Conservation (phyloP, 2,113 vertebrate species). For the Toxotes chatareus region DNA sequence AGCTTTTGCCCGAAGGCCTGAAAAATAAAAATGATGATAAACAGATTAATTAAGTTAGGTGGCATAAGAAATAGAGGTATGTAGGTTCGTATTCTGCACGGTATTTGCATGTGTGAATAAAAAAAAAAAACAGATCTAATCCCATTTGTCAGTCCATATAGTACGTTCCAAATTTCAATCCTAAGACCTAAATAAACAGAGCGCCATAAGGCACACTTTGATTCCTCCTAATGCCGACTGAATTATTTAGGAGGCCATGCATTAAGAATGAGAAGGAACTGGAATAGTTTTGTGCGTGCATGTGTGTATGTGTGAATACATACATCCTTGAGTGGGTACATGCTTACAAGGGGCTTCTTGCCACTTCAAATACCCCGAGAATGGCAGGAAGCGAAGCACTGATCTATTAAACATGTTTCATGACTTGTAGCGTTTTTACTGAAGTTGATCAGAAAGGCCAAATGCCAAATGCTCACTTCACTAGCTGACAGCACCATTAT, state of each 20-base stretch:
- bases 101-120: background rate
- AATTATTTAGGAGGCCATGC: conserved; percentile 58
- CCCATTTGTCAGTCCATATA: conserved; percentile 23
- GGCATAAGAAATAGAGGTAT: background rate
- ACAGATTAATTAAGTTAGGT: background rate
- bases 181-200: conserved; percentile 41
- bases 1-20: background rate
- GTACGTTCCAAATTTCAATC: conserved; percentile 11
- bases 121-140: conserved; percentile 1
- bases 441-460: background rate
- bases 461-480: background rate
- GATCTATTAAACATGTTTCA: conserved; percentile 44
- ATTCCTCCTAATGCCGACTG: conserved; percentile 43
- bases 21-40: background rate
- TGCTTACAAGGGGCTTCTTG: conserved; percentile 31
- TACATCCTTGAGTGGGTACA: conserved; percentile 35
- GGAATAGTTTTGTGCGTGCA: conserved; percentile 21
- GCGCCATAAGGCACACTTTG: conserved; percentile 35
- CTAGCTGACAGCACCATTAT: background rate
- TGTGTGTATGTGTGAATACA: conserved; percentile 1
- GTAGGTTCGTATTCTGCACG: background rate
- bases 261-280: conserved; percentile 41
- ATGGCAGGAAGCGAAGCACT: conserved; percentile 19
- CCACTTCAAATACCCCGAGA: conserved; percentile 33
- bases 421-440: background rate